Evolutionary conservation across 1,140 invertebrate genomes (phyloP).

Genomic region (Plodia interpunctella): DNA sequence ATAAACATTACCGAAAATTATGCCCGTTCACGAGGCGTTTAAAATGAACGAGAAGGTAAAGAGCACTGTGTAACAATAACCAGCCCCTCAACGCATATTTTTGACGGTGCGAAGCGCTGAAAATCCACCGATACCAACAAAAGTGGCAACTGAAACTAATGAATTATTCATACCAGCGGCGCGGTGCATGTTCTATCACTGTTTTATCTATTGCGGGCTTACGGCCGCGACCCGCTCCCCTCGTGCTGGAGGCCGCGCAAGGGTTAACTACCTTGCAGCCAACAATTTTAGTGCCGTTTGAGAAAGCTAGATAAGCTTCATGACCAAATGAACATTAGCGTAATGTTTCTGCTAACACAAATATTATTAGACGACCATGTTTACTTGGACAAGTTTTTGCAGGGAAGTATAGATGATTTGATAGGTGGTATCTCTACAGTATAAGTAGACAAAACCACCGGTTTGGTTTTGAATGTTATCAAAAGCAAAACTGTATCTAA

Average conservation of each 20-base stretch:
- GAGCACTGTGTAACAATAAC: conserved; percentile 61
- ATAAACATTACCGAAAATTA: conserved; percentile 24
- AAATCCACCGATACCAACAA: conserved; percentile 74
- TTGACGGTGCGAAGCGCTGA: conserved; percentile 71
- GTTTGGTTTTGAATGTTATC: too few relatives aligned
- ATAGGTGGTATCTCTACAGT: too few relatives aligned
- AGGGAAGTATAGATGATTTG: background rate
- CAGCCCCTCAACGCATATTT: conserved; percentile 63
- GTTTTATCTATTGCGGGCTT: conserved; percentile 74
- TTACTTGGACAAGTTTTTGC: background rate
- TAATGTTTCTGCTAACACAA: conserved; percentile 60
- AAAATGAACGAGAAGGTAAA: conserved; percentile 47
- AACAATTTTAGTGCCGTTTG: conserved; percentile 72
- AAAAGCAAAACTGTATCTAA: too few relatives aligned
- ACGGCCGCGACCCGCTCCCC: conserved; percentile 40
- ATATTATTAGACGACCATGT: conserved; percentile 28
- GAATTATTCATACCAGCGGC: conserved; percentile 73
- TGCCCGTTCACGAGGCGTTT: conserved; percentile 28
- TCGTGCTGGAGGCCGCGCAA: conserved; percentile 44
- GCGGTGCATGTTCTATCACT: conserved; percentile 76
- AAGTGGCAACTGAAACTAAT: conserved; percentile 76
- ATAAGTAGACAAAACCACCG: too few relatives aligned
- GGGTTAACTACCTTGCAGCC: conserved; percentile 74
- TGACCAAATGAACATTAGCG: conserved; percentile 67
- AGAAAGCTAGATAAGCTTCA: conserved; percentile 70